Base-by-base conservation (phyloP, 1,140 invertebrate genomes). In the Bicyclus anynana region DNA sequence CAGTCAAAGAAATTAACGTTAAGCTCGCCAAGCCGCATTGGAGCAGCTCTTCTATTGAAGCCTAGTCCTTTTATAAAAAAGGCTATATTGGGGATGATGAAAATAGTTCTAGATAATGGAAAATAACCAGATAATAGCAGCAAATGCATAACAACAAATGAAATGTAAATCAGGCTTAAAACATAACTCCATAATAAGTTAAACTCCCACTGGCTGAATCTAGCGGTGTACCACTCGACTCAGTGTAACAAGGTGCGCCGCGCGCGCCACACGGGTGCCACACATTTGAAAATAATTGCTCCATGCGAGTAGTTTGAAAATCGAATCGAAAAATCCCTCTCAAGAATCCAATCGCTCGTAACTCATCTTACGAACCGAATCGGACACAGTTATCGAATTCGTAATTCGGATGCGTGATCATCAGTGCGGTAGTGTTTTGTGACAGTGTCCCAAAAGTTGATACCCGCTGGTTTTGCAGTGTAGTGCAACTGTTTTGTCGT, bases 261-360 rank as follows among this genome's bases (percentile, higher is more conserved):
- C 38, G 55, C 14, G 55, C 48, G 26, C 5, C 49, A 35, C 21
- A 57, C 55, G 55, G n/a, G 29, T 17, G 16, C 37, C 6, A 13
- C 18, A 14, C 12, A 13, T 20, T 37, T 37, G 12, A 35, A 57
- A 20, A 20, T 20, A 44, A 44, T 42, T 57, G 40, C 48, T 57
- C 38, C 16, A 33, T 40, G 10, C 35, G 55, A 57, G 35, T 57
- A 57, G 55, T 57, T 48, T 50, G 33, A 20, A 44, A 44, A 44
- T 44, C 16, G 16, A 44, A 44, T 44, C 40, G 2, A 10, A 33
- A 1, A 5, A 12, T 20, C 6, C 5, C 37, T 20, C 5, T 10
- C 5, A 44, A 20, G 20, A 20, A 20, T 44, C 40, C 17, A 18
- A 44, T 20, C 29, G 29, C 29, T 3, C 27, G 10, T 4, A 10